Conservation (phyloP, 1,140 invertebrate species). For the Calliphora vicina region DNA sequence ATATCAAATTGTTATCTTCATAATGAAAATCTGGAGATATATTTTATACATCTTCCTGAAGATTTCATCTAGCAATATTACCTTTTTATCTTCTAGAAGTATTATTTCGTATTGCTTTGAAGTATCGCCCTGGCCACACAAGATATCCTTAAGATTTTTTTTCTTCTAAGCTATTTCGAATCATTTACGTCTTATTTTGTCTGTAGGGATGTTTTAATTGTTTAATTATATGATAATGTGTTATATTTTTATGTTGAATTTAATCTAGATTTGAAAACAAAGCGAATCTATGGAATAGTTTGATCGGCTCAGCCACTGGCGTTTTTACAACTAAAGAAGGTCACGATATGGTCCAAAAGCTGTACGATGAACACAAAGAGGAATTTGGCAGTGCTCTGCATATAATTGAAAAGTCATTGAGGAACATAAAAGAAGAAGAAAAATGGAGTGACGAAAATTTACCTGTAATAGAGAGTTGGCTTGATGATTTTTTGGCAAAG, state of each 20-base stretch:
- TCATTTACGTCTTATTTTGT: too few relatives aligned
- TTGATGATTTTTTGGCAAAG: constrained; percentile 66
- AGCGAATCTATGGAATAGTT: constrained; percentile 75
- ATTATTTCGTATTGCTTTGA: too few relatives aligned
- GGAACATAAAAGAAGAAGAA: constrained; percentile 73
- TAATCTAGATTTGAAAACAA: constrained; percentile 73
- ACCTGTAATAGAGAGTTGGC: constrained; percentile 74
- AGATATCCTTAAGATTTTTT: too few relatives aligned
- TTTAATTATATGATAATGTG: not conserved
- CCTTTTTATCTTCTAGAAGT: too few relatives aligned
- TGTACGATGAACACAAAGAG: constrained; percentile 64
- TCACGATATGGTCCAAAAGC: constrained; percentile 70
- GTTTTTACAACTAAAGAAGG: constrained; percentile 76
- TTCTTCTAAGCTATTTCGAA: too few relatives aligned
- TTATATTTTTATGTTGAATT: too few relatives aligned
- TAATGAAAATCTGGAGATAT: too few relatives aligned
- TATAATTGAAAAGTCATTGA: constrained; percentile 72
- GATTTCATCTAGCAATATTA: too few relatives aligned
- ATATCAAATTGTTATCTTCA: too few relatives aligned
- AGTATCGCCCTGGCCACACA: too few relatives aligned
- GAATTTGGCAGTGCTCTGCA: constrained; percentile 74
- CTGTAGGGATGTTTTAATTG: too few relatives aligned
- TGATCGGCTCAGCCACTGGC: constrained; percentile 74
- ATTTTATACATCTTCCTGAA: too few relatives aligned
- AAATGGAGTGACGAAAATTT: constrained; percentile 76